A percentile compares a stretch with the other conserved stretches of the same genome.
These are phyloP conservation scores for Vanessa tameamea DNA, from an alignment of 1,140 invertebrate genomes.

Conservation along the genomic window DNA sequence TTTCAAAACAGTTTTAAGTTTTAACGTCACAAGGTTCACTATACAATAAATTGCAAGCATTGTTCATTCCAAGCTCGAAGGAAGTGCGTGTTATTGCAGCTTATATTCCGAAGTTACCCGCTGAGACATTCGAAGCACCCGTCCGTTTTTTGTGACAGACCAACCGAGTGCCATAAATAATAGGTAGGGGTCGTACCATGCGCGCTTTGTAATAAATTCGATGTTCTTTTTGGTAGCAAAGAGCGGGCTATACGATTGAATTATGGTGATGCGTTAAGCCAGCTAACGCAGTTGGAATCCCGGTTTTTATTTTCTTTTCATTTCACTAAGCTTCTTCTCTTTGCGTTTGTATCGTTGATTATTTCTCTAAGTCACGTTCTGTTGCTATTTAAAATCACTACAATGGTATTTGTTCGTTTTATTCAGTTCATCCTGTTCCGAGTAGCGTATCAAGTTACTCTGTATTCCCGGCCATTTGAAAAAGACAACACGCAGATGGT, in stretches of 20 bases:
- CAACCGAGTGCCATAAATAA: conserved; percentile 80
- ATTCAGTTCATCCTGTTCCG: conserved; percentile 55
- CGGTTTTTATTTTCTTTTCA: conserved; percentile 72
- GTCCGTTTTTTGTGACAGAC: conserved; percentile 79
- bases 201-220: conserved; percentile 78
- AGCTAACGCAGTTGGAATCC: conserved; percentile 67
- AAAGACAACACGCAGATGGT: conserved; percentile 74
- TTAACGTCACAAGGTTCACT: conserved; percentile 52
- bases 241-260: conserved; percentile 72
- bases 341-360: conserved; percentile 60
- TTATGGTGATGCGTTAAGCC: conserved; percentile 79
- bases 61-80: conserved; percentile 58
- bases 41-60: conserved; percentile 45
- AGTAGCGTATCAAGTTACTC: conserved; percentile 68
- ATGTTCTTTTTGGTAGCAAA: conserved; percentile 78
- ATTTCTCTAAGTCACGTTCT: conserved; percentile 62
- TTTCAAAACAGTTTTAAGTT: conserved; percentile 52
- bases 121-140: conserved; percentile 77
- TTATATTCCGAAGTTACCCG: conserved; percentile 74
- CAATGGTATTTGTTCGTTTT: conserved; percentile 67
- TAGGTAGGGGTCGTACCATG: conserved; percentile 75
- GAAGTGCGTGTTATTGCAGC: conserved; percentile 80
- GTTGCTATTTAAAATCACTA: conserved; percentile 57
- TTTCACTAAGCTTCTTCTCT: conserved; percentile 58
- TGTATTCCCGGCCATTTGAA: conserved; percentile 69